Percentiles rank a stretch among this genome's conserved stretches.
These are phyloP conservation scores for Zenarchopterus dispar DNA, from an alignment of 2,797 vertebrate genomes.

Conservation along the genomic window DNA sequence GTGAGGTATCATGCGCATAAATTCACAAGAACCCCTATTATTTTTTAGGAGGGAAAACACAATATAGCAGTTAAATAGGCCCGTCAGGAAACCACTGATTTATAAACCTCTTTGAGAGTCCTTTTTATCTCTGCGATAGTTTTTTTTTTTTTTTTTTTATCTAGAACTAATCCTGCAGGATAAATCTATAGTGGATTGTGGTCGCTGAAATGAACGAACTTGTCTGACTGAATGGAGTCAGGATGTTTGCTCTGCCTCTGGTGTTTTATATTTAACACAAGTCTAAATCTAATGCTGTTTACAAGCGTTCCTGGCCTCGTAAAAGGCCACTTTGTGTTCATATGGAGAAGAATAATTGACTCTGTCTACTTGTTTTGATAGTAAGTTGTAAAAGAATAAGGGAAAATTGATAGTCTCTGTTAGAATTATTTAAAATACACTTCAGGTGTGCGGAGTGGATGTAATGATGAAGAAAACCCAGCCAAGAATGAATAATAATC, in stretches of 20 bases:
- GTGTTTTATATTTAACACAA: too few species aligned
- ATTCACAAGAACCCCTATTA: neutral
- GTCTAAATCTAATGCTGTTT: slow-evolving; percentile 3
- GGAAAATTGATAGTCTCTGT: slow-evolving; percentile 18
- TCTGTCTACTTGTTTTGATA: slow-evolving; percentile 2
- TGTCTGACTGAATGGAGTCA: too few species aligned
- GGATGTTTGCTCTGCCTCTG: too few species aligned
- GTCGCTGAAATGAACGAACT: too few species aligned
- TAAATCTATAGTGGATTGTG: neutral
- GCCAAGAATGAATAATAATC: too few species aligned
- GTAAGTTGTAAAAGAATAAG: slow-evolving; percentile 17
- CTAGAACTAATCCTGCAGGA: neutral
- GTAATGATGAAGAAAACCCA: too few species aligned
- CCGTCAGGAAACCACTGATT: neutral
- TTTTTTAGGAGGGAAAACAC: slow-evolving; percentile 16
- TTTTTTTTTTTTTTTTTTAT: neutral
- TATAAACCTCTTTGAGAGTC: neutral
- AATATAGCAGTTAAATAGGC: neutral
- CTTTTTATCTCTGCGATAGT: neutral
- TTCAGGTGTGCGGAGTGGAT: too few species aligned
- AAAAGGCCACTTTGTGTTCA: slow-evolving; percentile 16
- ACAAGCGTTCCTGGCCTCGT: slow-evolving; percentile 29
- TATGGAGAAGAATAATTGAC: too few species aligned
- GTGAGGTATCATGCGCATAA: neutral
- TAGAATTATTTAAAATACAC: slow-evolving; percentile 1